phyloP scores from a whole-genome alignment of 1,140 invertebrate genomes.

The Drosophila virilis region DNA sequence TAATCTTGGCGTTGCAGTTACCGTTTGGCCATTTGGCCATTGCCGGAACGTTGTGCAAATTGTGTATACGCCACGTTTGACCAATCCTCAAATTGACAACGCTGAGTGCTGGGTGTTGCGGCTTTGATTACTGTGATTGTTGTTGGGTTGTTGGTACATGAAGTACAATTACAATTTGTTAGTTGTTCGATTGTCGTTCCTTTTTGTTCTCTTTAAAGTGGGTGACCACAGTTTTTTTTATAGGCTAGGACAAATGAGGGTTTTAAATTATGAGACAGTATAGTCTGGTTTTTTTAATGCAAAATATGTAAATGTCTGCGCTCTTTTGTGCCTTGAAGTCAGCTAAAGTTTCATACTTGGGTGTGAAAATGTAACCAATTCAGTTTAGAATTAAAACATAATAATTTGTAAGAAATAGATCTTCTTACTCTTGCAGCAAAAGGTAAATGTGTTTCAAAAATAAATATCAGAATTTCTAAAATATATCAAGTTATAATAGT shows the following conservation, averaged over 20 bases:
- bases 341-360: background rate
- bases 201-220: background rate
- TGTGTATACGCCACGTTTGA: slow-evolving; percentile 75
- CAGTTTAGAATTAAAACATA: too few relatives aligned
- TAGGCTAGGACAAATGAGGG: slow-evolving; percentile 1
- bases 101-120: slow-evolving; percentile 63
- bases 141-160: slow-evolving; percentile 42
- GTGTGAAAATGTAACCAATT: too few relatives aligned
- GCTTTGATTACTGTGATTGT: slow-evolving; percentile 20
- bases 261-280: slow-evolving; percentile 11
- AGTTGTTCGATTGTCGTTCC: slow-evolving; percentile 26
- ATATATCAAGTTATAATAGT: too few relatives aligned
- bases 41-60: slow-evolving; percentile 67
- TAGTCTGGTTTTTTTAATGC: slow-evolving; percentile 6
- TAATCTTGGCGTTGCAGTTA: slow-evolving; percentile 57
- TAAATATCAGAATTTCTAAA: too few relatives aligned
- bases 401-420: too few relatives aligned
- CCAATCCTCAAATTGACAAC: slow-evolving; percentile 78
- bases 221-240: slow-evolving; percentile 15
- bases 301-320: background rate
- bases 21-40: slow-evolving; percentile 42
- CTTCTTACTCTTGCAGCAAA: too few relatives aligned
- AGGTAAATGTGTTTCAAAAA: too few relatives aligned
- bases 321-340: too few relatives aligned
- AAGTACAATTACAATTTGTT: slow-evolving; percentile 54